phyloP scores from a whole-genome alignment of 2,113 vertebrate species.

The Caranx ignobilis region DNA sequence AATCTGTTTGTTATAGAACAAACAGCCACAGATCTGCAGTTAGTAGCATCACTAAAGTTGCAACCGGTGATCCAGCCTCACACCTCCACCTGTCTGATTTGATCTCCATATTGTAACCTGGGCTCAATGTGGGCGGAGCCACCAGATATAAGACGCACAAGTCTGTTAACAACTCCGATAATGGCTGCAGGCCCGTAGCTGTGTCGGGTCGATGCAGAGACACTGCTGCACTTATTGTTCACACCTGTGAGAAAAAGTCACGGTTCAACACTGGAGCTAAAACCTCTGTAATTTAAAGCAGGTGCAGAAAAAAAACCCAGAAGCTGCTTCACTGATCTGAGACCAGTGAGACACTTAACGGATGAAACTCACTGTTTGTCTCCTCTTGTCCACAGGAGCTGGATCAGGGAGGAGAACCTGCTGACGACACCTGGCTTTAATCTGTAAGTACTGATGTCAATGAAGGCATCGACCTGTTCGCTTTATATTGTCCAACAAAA shows the following conservation, averaged over 20 bases:
- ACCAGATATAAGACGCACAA: no score
- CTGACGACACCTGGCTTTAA: background rate
- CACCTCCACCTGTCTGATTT: no score
- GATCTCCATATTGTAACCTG: no score
- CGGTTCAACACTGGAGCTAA: background rate
- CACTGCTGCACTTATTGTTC: no score
- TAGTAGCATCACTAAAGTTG: no score
- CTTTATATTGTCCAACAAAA: background rate
- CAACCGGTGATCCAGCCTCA: no score
- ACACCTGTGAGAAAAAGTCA: background rate
- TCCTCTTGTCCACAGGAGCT: slow-evolving; percentile 40
- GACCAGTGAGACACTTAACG: no score
- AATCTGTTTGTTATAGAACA: no score
- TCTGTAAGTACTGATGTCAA: slow-evolving; percentile 39
- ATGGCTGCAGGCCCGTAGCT: background rate
- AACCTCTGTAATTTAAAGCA: background rate
- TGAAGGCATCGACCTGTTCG: no score
- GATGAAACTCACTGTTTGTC: background rate
- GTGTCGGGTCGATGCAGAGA: background rate
- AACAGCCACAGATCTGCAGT: no score
- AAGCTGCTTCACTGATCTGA: no score
- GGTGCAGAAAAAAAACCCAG: background rate
- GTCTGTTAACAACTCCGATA: background rate
- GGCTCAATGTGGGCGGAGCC: no score
- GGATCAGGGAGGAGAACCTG: background rate